Evolutionary conservation across 1,140 invertebrate species (phyloP), one percentile per base, ranked within the genome.

Genomic region (Diabrotica virgifera): DNA sequence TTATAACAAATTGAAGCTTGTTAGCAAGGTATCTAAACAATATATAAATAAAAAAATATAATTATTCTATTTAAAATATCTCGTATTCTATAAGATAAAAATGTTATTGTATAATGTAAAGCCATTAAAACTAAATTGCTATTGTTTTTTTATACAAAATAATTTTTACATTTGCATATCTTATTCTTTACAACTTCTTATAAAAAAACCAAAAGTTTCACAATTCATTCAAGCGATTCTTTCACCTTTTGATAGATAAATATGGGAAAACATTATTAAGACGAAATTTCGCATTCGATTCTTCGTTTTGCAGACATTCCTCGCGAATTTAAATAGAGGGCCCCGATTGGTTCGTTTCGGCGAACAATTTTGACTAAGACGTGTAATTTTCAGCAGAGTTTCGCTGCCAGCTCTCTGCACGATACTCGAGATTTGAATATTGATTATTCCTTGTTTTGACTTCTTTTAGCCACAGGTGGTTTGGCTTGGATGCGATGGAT

Each of bases 381-480:
- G 46, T 60, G 59, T 60, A 60, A 60, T 60, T 60, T 60, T 36
- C 59, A 51, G 59, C 50, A 14, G 13, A 40, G 59, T 14, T 50
- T 52, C 50, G 40, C 59, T 52, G 9, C 50, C 40, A 50, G 59
- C 14, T n/a, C 10, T 35, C 10, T 57, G 59, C 59, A 52, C 40
- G 59, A 50, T 14, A 5, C 35, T 50, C 59, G 40, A 60, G 46
- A 60, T 60, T 60, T 60, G 59, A 60, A 60, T 60, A 60, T 60
- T 11, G 50, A 60, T 60, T 46, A 59, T 46, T 59, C 38, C 0
- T 46, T 50, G 57, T 59, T 60, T 60, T 60, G 59, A 52, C 52
- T 60, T 52, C 59, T 60, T 60, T 60, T 51, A 60, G 59, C 59
- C 59, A 60, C 59, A 52, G 59, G 59, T 60, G 59, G 24, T 60